phyloP scores from a whole-genome alignment of 1,140 invertebrate species.

The Metaphire vulgaris region DNA sequence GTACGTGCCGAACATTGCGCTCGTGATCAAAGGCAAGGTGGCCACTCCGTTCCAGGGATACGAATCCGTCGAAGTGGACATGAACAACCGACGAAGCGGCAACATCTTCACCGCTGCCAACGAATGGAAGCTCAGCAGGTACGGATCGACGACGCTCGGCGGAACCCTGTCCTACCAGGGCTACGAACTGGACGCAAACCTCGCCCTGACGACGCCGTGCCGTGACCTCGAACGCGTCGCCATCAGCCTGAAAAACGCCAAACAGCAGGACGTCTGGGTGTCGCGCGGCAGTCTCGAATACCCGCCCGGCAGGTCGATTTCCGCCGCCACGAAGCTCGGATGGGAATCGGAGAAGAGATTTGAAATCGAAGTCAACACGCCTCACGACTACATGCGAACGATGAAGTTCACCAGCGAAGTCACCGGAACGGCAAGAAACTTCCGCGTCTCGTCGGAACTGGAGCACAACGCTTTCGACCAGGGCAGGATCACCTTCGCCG shows the following conservation, averaged over 20 bases:
- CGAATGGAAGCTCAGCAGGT: background rate
- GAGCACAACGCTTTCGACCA: background rate
- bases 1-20: conserved; percentile 5
- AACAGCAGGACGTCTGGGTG: background rate
- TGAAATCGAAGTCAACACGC: conserved; percentile 1
- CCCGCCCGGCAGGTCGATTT: background rate
- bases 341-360: conserved; percentile 5
- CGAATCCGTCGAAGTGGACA: background rate
- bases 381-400: background rate
- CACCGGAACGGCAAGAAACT: background rate
- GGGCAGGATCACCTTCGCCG: background rate
- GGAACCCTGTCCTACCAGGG: background rate
- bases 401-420: background rate
- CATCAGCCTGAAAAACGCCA: conserved; percentile 4
- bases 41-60: conserved; percentile 15
- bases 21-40: conserved; percentile 4
- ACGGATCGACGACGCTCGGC: conserved; percentile 2
- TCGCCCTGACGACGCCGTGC: conserved; percentile 1
- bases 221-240: conserved; percentile 5
- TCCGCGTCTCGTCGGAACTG: background rate
- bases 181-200: background rate
- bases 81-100: conserved; percentile 10
- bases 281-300: background rate
- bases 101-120: conserved; percentile 7
- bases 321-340: conserved; percentile 11